Base-by-base conservation (phyloP, 2,797 vertebrate genomes). In the Fringilla coelebs region DNA sequence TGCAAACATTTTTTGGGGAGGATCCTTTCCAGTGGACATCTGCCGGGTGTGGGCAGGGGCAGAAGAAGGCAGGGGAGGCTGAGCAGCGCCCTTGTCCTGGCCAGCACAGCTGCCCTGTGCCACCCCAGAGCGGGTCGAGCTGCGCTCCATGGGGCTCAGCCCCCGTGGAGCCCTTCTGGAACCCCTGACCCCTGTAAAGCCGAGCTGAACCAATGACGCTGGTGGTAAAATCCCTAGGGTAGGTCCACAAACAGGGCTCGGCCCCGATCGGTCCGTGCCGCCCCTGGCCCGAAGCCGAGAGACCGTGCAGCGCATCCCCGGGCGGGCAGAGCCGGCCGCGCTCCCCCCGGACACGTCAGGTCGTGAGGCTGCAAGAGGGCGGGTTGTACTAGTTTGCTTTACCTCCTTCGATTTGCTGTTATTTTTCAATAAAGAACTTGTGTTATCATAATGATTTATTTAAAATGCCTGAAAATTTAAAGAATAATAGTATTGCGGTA, bases 61-160 rank as follows among this genome's bases (percentile, higher is more conserved):
- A 11, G 28, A 32, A 15, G 38, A 11, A 16, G 25, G 48, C 48
- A 11, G 31, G 15, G 28, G 31, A 46, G 13, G 34, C 20, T 43
- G 52, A 90, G 46, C 14, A 2, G 38, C 2, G 5, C 4, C 25
- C 43, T 16, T 9, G 5, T 34, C 29, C 41, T 1, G 2, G 36
- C 43, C 8, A 7, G 40, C 40, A 18, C 18, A 8, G 0, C n/a
- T 22, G 43, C 32, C 17, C 65, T 58, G 21, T 26, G 52, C 18
- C 10, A 5, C 9, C 62, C 31, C 4, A 0, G n/a, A 4, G 40
- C 5, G 1, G 24, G 15, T 9, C 0, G 0, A 14, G 24, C 62
- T 25, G 18, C 17, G 46, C 19, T 16, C 60, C 11, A 0, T 1
- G 40, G n/a, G 19, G 1, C 3, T 48, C 34, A 8, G 28, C 31